Percentiles rank a stretch among this genome's conserved stretches.
Conservation (phyloP, 2,888 invertebrate species). For the Dryomyza anilis region DNA sequence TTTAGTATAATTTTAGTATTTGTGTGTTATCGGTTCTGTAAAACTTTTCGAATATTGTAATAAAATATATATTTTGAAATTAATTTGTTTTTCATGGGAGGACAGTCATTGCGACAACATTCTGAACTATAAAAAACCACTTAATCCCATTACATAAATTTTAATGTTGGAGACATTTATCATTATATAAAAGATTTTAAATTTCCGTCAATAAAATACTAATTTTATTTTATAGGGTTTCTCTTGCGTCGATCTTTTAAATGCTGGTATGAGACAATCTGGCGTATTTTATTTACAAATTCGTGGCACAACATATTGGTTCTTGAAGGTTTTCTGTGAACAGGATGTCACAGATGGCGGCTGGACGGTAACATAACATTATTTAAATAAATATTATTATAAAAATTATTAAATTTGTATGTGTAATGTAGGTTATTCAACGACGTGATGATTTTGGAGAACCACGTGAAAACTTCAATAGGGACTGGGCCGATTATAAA, state of each 20-base stretch:
- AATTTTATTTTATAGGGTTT: slow-evolving; percentile 69
- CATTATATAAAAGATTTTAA: neutral
- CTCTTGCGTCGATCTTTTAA: slow-evolving; percentile 84
- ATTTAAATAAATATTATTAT: neutral
- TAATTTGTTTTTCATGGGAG: too few relatives aligned
- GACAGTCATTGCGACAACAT: too few relatives aligned
- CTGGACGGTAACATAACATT: slow-evolving; percentile 77
- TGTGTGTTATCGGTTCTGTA: too few relatives aligned
- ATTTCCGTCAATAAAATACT: neutral
- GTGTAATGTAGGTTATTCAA: slow-evolving; percentile 87
- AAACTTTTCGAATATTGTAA: too few relatives aligned
- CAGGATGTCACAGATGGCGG: slow-evolving; percentile 88
- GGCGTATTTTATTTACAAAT: slow-evolving; percentile 90
- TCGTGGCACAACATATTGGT: slow-evolving; percentile 90
- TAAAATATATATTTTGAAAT: too few relatives aligned
- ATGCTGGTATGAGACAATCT: slow-evolving; percentile 84
- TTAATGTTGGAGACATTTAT: neutral
- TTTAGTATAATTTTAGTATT: too few relatives aligned
- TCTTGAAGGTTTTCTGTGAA: slow-evolving; percentile 88
- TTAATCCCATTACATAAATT: neutral
- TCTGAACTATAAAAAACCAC: too few relatives aligned
- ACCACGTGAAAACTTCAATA: slow-evolving; percentile 87
- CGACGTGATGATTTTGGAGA: slow-evolving; percentile 86
- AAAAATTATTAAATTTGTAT: slow-evolving; percentile 22
- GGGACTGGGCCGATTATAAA: slow-evolving; percentile 91